Conservation (phyloP, 2,797 vertebrate genomes). For the Neosalanx taihuensis region DNA sequence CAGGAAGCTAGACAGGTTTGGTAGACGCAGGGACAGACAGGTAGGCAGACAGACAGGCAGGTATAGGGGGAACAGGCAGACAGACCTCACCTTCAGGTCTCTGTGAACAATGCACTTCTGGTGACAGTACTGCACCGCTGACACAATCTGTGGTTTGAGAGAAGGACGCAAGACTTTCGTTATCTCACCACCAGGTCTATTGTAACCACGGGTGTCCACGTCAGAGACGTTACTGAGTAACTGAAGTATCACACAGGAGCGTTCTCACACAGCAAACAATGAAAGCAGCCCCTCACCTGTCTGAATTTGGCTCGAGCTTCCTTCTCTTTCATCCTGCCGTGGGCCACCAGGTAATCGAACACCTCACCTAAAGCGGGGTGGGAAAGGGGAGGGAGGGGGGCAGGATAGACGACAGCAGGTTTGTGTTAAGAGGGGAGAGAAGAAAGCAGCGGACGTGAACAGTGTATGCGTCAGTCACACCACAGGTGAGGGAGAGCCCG, state of each 20-base stretch:
- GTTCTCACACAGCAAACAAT: slow-evolving; percentile 8
- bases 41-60: too few relatives aligned
- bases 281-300: slow-evolving; percentile 70
- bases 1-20: too few relatives aligned
- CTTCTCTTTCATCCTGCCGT: slow-evolving; percentile 98
- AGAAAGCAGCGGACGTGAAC: neutral
- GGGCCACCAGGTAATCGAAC: slow-evolving; percentile 95
- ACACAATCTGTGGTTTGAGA: slow-evolving; percentile 81
- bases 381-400: slow-evolving; percentile 9
- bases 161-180: neutral
- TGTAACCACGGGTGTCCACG: too few relatives aligned
- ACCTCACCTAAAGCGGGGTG: slow-evolving; percentile 81
- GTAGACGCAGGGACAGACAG: too few relatives aligned
- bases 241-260: neutral
- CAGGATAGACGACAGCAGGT: neutral
- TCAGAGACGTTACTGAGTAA: neutral
- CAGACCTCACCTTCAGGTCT: slow-evolving; percentile 85
- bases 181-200: neutral
- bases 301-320: slow-evolving; percentile 96
- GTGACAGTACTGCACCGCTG: slow-evolving; percentile 96
- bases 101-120: slow-evolving; percentile 95
- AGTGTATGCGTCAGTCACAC: neutral
- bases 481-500: neutral
- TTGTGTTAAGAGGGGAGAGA: neutral
- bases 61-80: neutral